Conservation (phyloP, 2,113 vertebrate species). For the Podocnemis expansa region DNA sequence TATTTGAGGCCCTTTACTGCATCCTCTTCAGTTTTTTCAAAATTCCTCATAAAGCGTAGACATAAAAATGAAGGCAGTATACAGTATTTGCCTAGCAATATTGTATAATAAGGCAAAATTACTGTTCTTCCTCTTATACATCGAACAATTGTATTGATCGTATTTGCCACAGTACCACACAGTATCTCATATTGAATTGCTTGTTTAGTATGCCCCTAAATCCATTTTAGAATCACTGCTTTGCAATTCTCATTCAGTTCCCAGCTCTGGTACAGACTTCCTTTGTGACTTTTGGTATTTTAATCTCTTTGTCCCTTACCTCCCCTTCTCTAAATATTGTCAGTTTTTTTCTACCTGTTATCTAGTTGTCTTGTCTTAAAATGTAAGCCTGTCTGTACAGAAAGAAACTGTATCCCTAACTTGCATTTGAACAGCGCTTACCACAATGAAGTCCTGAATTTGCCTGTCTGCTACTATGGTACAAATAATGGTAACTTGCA, state of each 20-base stretch:
- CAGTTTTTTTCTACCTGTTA: not conserved
- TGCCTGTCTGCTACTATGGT: not conserved
- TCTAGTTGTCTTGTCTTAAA: not conserved
- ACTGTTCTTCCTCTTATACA: not conserved
- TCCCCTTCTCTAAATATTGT: not conserved
- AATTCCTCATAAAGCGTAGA: not conserved
- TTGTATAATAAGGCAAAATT: accelerated
- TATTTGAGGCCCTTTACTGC: not conserved
- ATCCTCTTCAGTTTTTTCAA: not conserved
- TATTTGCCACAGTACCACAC: not conserved
- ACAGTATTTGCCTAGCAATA: not conserved
- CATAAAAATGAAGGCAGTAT: not conserved
- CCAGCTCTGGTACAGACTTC: not conserved
- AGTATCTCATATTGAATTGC: not conserved
- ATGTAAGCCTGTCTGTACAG: not conserved
- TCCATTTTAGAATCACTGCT: not conserved
- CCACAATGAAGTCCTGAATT: not conserved
- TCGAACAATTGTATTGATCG: not conserved
- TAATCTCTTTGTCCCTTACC: not conserved
- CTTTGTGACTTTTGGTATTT: not conserved
- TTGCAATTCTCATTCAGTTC: not conserved
- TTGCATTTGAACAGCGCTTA: not conserved
- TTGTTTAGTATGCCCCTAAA: not conserved
- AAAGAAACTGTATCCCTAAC: not conserved
- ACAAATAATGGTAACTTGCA: not conserved